These are phyloP conservation scores for Kradibia gibbosae DNA, from an alignment of 1,140 invertebrate species.

Conservation along the genomic window DNA sequence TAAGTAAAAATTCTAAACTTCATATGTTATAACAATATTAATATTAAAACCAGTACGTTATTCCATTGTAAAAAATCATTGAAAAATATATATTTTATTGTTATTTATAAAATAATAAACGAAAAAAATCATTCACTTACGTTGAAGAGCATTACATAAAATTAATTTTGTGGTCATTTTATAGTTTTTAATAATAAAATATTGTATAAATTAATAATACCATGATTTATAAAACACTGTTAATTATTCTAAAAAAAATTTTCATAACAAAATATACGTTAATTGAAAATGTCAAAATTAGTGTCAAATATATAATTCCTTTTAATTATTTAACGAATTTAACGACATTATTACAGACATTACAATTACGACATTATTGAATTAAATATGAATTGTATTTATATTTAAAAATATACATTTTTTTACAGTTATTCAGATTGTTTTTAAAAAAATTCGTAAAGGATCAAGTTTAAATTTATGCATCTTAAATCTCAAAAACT, in stretches of 20 bases:
- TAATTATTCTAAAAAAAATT: background rate
- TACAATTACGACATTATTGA: no score
- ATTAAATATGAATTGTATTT: no score
- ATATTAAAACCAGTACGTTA: background rate
- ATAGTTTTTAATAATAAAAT: background rate
- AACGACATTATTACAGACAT: no score
- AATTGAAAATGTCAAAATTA: no score
- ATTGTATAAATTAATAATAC: background rate
- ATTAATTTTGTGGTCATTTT: background rate
- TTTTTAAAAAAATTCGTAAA: no score
- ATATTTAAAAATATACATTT: no score
- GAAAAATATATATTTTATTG: background rate
- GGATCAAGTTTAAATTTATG: no score
- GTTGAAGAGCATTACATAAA: background rate
- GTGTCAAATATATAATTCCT: no score
- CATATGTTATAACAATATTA: background rate
- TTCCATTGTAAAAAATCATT: background rate
- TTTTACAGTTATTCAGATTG: no score
- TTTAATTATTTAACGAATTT: no score
- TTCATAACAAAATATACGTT: no score
- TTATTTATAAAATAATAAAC: background rate
- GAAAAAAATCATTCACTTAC: background rate
- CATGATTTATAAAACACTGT: background rate
- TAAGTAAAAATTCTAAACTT: background rate
- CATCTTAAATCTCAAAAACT: no score